phyloP scores from a whole-genome alignment of 2,888 invertebrate genomes.

The Seira musarum region DNA sequence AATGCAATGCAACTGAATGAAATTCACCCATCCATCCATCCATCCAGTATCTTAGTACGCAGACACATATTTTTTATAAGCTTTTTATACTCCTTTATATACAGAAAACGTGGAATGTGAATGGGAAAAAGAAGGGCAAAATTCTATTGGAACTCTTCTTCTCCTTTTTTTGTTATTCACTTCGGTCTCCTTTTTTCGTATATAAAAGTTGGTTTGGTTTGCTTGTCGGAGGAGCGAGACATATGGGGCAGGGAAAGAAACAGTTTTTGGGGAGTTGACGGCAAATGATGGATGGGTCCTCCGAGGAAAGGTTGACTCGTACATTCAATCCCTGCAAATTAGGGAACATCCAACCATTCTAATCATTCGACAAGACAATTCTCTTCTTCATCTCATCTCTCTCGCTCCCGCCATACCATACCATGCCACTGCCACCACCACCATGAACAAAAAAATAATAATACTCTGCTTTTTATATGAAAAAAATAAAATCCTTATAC shows the following conservation, averaged over 20 bases:
- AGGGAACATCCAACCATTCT: conserved; percentile 69
- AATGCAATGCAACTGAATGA: neutral
- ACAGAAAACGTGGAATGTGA: neutral
- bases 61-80: neutral
- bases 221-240: conserved; percentile 59
- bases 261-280: conserved; percentile 68
- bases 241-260: conserved; percentile 65
- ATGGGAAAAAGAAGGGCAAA: conserved; percentile 48
- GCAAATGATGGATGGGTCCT: conserved; percentile 69
- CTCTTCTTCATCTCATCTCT: conserved; percentile 45
- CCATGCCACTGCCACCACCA: conserved; percentile 33
- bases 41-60: neutral
- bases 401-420: conserved; percentile 27
- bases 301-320: conserved; percentile 68
- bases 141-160: conserved; percentile 52
- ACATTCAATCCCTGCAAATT: conserved; percentile 70
- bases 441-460: conserved; percentile 24
- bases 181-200: conserved; percentile 43
- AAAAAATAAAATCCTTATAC: neutral
- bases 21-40: neutral
- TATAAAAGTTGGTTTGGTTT: conserved; percentile 55
- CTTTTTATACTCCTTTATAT: neutral
- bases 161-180: conserved; percentile 57
- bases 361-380: conserved; percentile 70
- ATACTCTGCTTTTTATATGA: conserved; percentile 21